These are phyloP conservation scores for Drosophila borborema DNA, from an alignment of 2,888 invertebrate species.

Conservation along the genomic window DNA sequence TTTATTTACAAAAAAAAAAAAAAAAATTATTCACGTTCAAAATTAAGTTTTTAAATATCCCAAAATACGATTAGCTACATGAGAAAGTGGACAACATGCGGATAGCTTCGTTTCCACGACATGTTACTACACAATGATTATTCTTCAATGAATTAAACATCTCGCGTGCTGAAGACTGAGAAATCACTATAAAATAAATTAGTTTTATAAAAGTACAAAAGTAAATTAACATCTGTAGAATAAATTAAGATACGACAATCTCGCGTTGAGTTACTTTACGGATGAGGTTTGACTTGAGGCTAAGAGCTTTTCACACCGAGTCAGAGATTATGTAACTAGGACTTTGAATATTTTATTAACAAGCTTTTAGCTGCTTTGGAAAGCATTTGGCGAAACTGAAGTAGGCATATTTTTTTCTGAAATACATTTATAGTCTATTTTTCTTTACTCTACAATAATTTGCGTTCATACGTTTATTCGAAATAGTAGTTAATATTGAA, in stretches of 20 bases:
- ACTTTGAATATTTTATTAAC: too few species aligned
- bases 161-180: background rate
- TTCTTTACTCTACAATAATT: too few species aligned
- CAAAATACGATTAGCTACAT: background rate
- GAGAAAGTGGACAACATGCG: background rate
- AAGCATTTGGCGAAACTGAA: too few species aligned
- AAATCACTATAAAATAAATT: background rate
- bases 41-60: background rate
- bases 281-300: background rate
- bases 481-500: too few species aligned
- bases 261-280: background rate
- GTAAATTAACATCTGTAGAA: background rate
- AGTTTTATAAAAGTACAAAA: background rate
- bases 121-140: background rate
- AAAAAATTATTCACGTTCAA: too few species aligned
- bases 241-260: background rate
- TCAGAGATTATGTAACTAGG: too few species aligned
- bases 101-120: background rate
- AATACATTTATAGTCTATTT: too few species aligned
- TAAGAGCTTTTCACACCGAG: too few species aligned
- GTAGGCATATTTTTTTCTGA: too few species aligned
- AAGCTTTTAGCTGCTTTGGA: too few species aligned
- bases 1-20: too few species aligned
- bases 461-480: too few species aligned
- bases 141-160: background rate